Base-by-base conservation (phyloP, 2,797 vertebrate genomes). In the Ctenosaura bakeri region DNA sequence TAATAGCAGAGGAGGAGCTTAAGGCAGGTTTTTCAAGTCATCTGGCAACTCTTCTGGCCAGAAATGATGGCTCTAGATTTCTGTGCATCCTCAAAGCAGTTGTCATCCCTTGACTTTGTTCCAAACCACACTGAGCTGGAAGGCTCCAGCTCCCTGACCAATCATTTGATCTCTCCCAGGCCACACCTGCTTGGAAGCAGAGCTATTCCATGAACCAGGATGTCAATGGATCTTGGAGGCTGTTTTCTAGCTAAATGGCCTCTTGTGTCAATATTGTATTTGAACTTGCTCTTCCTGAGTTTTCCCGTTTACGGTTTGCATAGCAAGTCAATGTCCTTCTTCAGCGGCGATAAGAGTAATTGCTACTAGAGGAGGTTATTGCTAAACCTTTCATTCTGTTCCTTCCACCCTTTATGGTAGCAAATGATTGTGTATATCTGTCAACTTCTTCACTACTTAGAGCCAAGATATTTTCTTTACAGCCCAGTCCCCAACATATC, bases 201-300 rank as follows among this genome's bases (percentile, higher is more conserved):
- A 7, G 29, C 88, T 94, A 89, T 93, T 94, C 82, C 93, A 71
- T 89, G 92, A 88, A 93, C 38, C 3, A 87, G 92, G 83, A 88
- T 93, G 87, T 95, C 96, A 96, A 90, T 93, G 95, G 92, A 95
- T 90, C 92, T 91, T 94, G 92, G 38, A 89, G 94, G 42, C 94
- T 96, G 93, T 96, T 96, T 96, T 95, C 89, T 90, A 95, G 24
- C 89, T 89, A 93, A 95, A 93, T 95, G 56, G 85, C 92, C 52
- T 94, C 90, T 96, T 96, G 42, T 92, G 96, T 94, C 96, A 96
- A 96, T 95, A 96, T 95, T 96, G 94, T 88, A 94, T 94, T 89
- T 92, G 77, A 35, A 35, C 18, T 93, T 96, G 93, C 94, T 95
- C 94, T 95, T 87, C 91, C 93, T 86, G 90, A 93, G 91, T 86